Conservation (phyloP, 1,140 invertebrate genomes). For the Kradibia gibbosae region DNA sequence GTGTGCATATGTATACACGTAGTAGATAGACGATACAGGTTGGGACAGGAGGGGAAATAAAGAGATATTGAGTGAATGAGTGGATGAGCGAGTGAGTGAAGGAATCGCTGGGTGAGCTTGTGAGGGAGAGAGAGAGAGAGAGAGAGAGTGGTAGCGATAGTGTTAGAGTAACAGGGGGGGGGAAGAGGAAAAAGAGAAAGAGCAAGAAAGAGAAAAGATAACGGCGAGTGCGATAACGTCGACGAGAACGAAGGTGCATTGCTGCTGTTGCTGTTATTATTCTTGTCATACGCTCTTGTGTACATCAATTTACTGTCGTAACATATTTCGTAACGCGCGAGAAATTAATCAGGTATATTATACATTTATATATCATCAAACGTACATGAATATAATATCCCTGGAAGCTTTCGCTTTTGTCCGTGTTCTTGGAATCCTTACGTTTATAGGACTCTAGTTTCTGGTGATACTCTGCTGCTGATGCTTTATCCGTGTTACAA, state of each 20-base stretch:
- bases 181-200: not conserved
- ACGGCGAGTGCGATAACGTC: not conserved
- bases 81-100: not conserved
- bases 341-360: slow-evolving; percentile 43
- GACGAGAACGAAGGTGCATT: slow-evolving; percentile 10
- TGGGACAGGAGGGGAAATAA: not conserved
- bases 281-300: not conserved
- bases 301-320: not conserved
- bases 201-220: not conserved
- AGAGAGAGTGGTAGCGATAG: not conserved
- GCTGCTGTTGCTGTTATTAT: not conserved
- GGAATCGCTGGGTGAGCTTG: not conserved
- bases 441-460: not conserved
- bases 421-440: not conserved
- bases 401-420: slow-evolving; percentile 42
- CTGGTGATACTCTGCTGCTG: not conserved
- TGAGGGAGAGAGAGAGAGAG: not conserved
- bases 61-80: not conserved
- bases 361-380: slow-evolving; percentile 13
- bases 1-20: not conserved
- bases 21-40: not conserved
- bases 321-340: slow-evolving; percentile 22
- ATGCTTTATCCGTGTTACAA: not conserved
- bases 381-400: not conserved
- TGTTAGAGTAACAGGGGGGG: too few species aligned